phyloP scores from a whole-genome alignment of 2,113 vertebrate genomes.

The Capreolus pygargus region DNA sequence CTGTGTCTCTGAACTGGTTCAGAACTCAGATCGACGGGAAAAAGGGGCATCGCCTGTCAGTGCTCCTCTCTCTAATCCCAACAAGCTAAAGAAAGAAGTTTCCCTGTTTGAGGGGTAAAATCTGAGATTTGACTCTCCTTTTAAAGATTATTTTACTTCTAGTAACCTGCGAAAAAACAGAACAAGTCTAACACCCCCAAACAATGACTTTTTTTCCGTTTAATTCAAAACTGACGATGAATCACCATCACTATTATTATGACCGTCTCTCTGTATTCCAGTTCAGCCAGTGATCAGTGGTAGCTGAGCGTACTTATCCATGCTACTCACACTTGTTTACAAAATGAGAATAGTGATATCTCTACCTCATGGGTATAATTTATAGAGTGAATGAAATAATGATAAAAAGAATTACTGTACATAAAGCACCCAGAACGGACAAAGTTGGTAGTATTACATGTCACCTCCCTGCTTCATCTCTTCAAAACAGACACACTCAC shows the following conservation, averaged over 20 bases:
- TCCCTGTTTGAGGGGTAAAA: not conserved
- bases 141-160: conserved; percentile 1
- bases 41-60: not conserved
- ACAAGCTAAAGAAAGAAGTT: not conserved
- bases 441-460: not conserved
- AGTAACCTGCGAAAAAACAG: not conserved
- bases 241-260: not conserved
- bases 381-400: not conserved
- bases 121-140: not conserved
- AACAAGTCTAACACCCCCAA: conserved; percentile 24
- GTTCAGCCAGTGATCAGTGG: not conserved
- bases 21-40: not conserved
- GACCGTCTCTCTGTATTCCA: not conserved
- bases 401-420: not conserved
- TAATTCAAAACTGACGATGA: not conserved
- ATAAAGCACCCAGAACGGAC: not conserved
- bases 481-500: not conserved
- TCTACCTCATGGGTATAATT: not conserved
- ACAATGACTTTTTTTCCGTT: not conserved
- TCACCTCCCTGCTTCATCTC: not conserved
- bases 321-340: not conserved
- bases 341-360: not conserved
- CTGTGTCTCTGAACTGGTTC: not conserved
- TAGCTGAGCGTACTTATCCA: not conserved
- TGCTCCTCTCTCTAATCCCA: not conserved